Conservation (phyloP, 2,888 invertebrate genomes). For the Unio delphinus region DNA sequence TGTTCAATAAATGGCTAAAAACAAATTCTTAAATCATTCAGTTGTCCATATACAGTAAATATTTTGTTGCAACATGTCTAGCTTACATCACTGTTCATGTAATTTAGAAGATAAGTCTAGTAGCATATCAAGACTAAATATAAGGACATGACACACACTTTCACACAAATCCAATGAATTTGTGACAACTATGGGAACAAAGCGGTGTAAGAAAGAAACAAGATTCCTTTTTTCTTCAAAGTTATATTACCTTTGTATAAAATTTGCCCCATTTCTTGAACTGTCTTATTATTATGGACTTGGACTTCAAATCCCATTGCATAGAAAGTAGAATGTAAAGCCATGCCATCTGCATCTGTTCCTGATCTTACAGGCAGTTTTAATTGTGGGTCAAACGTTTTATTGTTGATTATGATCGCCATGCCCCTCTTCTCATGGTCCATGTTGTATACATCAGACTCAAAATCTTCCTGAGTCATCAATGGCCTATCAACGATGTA, state of each 20-base stretch:
- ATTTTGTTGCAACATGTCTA: too few relatives aligned
- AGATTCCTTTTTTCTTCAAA: neutral
- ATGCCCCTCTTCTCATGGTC: conserved; percentile 83
- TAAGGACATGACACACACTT: too few relatives aligned
- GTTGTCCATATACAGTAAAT: too few relatives aligned
- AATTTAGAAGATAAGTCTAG: too few relatives aligned
- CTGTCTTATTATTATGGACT: conserved; percentile 78
- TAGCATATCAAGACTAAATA: too few relatives aligned
- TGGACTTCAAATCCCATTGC: conserved; percentile 80
- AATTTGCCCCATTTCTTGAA: conserved; percentile 79
- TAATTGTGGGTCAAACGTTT: conserved; percentile 77
- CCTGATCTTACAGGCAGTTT: conserved; percentile 76
- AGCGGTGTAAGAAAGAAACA: neutral
- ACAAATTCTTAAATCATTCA: too few relatives aligned
- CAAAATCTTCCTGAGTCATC: conserved; percentile 35
- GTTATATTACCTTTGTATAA: conserved; percentile 76
- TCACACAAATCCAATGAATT: too few relatives aligned
- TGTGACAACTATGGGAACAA: neutral
- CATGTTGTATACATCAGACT: conserved; percentile 85
- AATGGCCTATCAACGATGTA: conserved; percentile 10
- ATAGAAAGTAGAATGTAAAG: conserved; percentile 76
- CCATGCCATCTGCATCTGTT: conserved; percentile 88
- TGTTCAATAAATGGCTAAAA: too few relatives aligned
- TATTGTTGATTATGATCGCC: conserved; percentile 93
- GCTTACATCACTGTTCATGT: too few relatives aligned